phyloP scores from a whole-genome alignment of 1,140 invertebrate genomes.

The Rhopalosiphum padi region DNA sequence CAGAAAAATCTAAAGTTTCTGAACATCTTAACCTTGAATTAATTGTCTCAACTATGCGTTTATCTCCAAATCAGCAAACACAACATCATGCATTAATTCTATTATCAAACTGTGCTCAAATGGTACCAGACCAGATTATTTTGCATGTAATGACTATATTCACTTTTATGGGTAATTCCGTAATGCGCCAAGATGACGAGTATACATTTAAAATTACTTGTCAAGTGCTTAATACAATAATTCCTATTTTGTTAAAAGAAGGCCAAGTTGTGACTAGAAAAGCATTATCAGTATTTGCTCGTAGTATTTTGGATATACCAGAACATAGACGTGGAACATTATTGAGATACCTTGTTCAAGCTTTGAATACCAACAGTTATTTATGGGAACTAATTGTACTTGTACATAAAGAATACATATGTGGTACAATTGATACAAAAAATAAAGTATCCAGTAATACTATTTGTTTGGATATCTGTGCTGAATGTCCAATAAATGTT shows the following conservation, averaged over 20 bases:
- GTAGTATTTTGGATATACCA: conserved; percentile 87
- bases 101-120: conserved; percentile 76
- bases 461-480: conserved; percentile 52
- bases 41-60: conserved; percentile 86
- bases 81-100: conserved; percentile 89
- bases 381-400: conserved; percentile 80
- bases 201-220: conserved; percentile 93
- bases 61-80: conserved; percentile 90
- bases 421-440: conserved; percentile 26
- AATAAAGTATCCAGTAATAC: conserved; percentile 54
- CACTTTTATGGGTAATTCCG: conserved; percentile 92
- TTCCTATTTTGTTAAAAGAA: conserved; percentile 79
- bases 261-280: conserved; percentile 72
- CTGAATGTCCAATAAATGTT: conserved; percentile 41
- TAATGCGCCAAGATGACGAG: conserved; percentile 88
- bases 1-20: conserved; percentile 66
- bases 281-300: conserved; percentile 75
- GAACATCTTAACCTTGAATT: conserved; percentile 77
- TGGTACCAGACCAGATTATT: conserved; percentile 83
- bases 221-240: conserved; percentile 87
- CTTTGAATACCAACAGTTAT: conserved; percentile 74
- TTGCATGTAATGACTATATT: conserved; percentile 94
- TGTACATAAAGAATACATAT: conserved; percentile 66
- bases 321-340: conserved; percentile 82
- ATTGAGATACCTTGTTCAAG: conserved; percentile 71